Conservation (phyloP, 2,113 vertebrate genomes). For the Calyptomena viridis region DNA sequence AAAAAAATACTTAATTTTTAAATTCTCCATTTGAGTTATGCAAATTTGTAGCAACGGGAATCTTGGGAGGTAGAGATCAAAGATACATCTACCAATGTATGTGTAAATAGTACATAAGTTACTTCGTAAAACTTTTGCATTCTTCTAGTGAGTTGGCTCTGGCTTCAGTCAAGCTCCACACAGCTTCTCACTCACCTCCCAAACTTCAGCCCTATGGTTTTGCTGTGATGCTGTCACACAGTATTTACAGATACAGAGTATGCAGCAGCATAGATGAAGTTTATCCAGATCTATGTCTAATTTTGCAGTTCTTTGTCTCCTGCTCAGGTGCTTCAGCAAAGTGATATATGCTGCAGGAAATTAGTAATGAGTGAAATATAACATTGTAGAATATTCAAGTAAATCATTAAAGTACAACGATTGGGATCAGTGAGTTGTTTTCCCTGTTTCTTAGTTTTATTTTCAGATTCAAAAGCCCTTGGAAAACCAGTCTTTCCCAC, state of each 20-base stretch:
- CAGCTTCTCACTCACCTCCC: rapidly evolving
- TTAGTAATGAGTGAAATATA: neutral
- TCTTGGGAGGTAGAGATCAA: neutral
- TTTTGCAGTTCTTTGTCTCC: neutral
- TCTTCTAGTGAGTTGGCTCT: neutral
- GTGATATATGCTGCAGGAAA: neutral
- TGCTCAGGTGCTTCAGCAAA: neutral
- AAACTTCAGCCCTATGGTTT: rapidly evolving
- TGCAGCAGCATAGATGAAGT: neutral
- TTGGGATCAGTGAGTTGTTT: neutral
- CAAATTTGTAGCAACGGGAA: neutral
- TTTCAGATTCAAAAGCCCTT: neutral
- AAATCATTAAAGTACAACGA: neutral
- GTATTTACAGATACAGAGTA: neutral
- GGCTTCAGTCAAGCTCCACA: neutral
- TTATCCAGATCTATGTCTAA: neutral
- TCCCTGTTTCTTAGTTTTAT: neutral
- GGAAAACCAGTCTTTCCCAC: neutral
- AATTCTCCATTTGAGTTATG: neutral
- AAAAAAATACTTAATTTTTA: slow-evolving; percentile 16
- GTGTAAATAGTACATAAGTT: neutral
- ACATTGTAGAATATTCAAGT: neutral
- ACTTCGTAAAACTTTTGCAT: neutral
- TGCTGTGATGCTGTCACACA: neutral
- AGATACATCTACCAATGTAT: neutral